These are phyloP conservation scores for Enteromius paludinosus DNA, from an alignment of 2,797 vertebrate species.

Conservation along the genomic window DNA sequence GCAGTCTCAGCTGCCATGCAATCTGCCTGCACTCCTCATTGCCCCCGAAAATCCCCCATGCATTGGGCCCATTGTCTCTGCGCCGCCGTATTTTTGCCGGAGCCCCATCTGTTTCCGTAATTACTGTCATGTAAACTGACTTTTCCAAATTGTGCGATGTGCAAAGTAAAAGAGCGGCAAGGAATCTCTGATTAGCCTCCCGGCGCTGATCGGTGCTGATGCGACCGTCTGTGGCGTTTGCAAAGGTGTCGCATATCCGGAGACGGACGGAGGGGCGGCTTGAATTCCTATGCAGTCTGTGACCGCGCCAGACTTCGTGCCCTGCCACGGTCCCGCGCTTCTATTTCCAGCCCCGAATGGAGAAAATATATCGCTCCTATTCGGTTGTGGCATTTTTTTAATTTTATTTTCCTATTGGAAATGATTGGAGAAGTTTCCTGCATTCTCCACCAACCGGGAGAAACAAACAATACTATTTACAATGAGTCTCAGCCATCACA, in stretches of 20 bases:
- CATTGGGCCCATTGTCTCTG: constrained; percentile 64
- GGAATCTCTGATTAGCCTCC: constrained; percentile 56
- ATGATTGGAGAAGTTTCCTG: constrained; percentile 42
- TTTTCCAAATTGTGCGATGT: constrained; percentile 61
- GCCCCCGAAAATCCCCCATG: constrained; percentile 63
- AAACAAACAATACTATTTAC: constrained; percentile 49
- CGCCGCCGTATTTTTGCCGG: constrained; percentile 66
- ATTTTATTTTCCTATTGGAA: constrained; percentile 46
- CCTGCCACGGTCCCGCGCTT: neutral
- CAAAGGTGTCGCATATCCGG: constrained; percentile 38
- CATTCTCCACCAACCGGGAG: constrained; percentile 24
- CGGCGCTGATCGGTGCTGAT: constrained; percentile 44
- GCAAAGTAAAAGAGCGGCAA: constrained; percentile 43
- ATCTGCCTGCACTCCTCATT: constrained; percentile 69
- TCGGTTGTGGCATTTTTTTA: constrained; percentile 25
- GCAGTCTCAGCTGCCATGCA: constrained; percentile 72
- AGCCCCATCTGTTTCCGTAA: constrained; percentile 75
- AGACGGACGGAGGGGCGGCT: neutral
- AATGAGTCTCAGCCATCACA: constrained; percentile 47
- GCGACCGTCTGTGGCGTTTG: constrained; percentile 22
- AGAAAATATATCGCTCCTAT: constrained; percentile 30
- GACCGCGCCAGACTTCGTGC: constrained; percentile 19
- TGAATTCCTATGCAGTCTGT: constrained; percentile 44
- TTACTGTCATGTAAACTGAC: constrained; percentile 72
- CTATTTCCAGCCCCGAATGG: constrained; percentile 35